Conservation (phyloP, 2,888 invertebrate species). For the Anthoptus insignis region DNA sequence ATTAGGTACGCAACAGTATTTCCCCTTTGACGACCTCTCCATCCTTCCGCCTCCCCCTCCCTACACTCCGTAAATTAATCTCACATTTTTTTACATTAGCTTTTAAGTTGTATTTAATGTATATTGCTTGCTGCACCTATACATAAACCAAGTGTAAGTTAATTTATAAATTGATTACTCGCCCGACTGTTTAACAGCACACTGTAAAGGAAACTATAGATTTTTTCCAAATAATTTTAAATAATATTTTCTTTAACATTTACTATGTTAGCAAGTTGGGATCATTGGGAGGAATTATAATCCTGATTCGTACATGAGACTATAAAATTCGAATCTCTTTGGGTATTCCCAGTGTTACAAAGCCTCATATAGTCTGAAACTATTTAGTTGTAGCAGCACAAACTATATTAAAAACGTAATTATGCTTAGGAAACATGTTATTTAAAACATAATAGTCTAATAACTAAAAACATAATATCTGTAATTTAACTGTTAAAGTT, state of each 20-base stretch:
- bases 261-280: background rate
- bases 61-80: conserved; percentile 75
- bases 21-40: conserved; percentile 81
- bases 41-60: conserved; percentile 84
- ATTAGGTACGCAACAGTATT: conserved; percentile 77
- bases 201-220: background rate
- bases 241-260: background rate
- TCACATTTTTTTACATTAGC: background rate
- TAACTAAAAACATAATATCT: conserved; percentile 9
- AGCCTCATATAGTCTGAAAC: conserved; percentile 16
- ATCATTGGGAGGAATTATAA: background rate
- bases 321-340: conserved; percentile 19
- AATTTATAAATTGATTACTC: background rate
- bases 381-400: conserved; percentile 12
- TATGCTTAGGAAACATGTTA: conserved; percentile 12
- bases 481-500: conserved; percentile 21
- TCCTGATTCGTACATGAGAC: too few relatives aligned
- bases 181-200: background rate
- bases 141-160: background rate
- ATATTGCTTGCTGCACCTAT: conserved; percentile 5
- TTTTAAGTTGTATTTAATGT: background rate
- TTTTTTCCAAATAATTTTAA: conserved; percentile 1
- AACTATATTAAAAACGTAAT: conserved; percentile 2
- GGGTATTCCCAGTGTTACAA: conserved; percentile 15
- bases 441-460: conserved; percentile 9